These are phyloP conservation scores for Drosophila arawakana DNA, from an alignment of 1,140 invertebrate genomes.

Conservation along the genomic window DNA sequence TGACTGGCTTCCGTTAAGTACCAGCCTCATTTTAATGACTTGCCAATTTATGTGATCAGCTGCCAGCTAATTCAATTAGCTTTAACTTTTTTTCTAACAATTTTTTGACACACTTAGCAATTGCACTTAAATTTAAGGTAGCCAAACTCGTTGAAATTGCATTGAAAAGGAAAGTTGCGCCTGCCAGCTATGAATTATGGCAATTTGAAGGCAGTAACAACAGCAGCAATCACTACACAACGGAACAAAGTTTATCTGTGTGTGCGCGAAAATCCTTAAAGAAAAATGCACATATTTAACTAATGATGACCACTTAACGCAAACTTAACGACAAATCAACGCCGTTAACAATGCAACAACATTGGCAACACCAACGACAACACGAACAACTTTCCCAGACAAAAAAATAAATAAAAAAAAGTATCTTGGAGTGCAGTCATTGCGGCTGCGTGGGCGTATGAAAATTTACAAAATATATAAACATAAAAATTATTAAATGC, in stretches of 20 bases:
- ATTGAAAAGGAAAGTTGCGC: constrained; percentile 61
- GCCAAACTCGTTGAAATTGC: constrained; percentile 34
- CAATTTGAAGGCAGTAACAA: constrained; percentile 59
- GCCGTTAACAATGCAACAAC: constrained; percentile 30
- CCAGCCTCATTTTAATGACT: constrained; percentile 47
- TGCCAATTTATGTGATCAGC: constrained; percentile 39
- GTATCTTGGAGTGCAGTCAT: constrained; percentile 11
- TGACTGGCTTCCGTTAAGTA: constrained; percentile 58
- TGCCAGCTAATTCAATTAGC: constrained; percentile 52
- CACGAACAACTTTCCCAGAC: constrained; percentile 72
- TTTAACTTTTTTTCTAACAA: constrained; percentile 6
- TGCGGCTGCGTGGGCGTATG: constrained; percentile 59
- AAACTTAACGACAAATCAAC: constrained; percentile 80
- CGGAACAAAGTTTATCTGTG: constrained; percentile 50
- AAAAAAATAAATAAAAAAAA: constrained; percentile 2
- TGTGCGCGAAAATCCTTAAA: constrained; percentile 72
- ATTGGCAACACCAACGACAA: constrained; percentile 38
- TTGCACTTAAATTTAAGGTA: constrained; percentile 34
- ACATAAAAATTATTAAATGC: constrained; percentile 82
- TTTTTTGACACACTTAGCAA: constrained; percentile 35
- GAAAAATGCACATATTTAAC: constrained; percentile 83
- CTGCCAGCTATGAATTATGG: constrained; percentile 71
- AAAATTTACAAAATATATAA: constrained; percentile 72
- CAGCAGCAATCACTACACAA: constrained; percentile 33
- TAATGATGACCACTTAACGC: constrained; percentile 81